Evolutionary conservation across 2,113 vertebrate species (phyloP), one percentile per base, ranked within the genome.

Genomic region (Centrocercus urophasianus): DNA sequence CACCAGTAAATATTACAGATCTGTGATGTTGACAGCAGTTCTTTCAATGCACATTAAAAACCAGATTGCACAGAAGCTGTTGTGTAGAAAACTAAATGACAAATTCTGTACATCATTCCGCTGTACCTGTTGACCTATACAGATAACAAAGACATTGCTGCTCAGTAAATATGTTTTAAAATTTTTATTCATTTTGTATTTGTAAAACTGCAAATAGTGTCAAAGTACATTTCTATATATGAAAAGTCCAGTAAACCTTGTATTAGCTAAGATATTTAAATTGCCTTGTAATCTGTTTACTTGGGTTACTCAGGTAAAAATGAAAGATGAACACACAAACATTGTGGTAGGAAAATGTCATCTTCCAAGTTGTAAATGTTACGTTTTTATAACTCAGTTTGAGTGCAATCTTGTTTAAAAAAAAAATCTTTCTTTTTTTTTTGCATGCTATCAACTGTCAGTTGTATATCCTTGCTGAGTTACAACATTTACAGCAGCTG

Each of bases 291-390:
- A 96, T 96, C 91, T 94, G 77, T 95, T 97, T 97, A 96, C 96
- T 97, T 96, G 82, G 93, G 92, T 96, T 97, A 95, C 97, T 98
- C 97, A 97, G 96, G 98, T 97, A 90, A 95, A 97, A 83, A 72
- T 54, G 89, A 93, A 88, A 91, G 91, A 94, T 6, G 1, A 95
- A 87, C 54, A 93, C 60, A 18, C 60, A 60, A 93, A 69, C 86
- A 67, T 83, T 66, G 73, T 75, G 88, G 72, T 95, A 93, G 90
- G 85, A 93, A 60, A 93, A 90, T 75, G 4, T 94, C 96, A 93
- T 96, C 96, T 96, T 97, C 95, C 95, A 91, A 83, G 63, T 25
- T 83, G 69, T 92, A 83, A 83, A 86, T 69, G 67, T 85, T 84
- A 47, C 3, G 67, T 57, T 93, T 95, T 93, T 96, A 72, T 83